Evolutionary conservation across 2,113 vertebrate genomes (phyloP).

Genomic region (Atractosteus spatula): DNA sequence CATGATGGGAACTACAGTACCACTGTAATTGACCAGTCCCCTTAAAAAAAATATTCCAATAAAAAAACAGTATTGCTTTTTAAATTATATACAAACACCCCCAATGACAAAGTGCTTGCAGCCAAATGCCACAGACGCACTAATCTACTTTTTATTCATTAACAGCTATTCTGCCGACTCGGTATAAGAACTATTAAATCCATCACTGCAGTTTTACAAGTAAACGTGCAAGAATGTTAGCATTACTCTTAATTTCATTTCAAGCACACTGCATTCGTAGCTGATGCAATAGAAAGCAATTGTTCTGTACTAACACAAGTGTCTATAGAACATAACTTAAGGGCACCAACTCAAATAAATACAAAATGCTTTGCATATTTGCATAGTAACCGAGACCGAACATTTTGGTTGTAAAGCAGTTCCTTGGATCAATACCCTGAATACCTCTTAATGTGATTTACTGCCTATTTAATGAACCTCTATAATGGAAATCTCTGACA

Average conservation of each 20-base stretch:
- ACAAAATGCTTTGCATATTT: constrained; percentile 4
- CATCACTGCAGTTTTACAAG: too few relatives aligned
- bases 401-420: neutral
- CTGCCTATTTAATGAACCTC: constrained; percentile 15
- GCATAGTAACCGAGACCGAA: neutral
- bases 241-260: neutral
- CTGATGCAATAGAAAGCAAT: too few relatives aligned
- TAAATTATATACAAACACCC: too few relatives aligned
- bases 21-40: too few relatives aligned
- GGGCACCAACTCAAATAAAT: neutral
- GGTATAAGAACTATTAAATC: too few relatives aligned
- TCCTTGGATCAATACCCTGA: constrained; percentile 7
- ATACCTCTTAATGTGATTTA: constrained; percentile 21
- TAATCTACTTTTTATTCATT: too few relatives aligned
- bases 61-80: too few relatives aligned
- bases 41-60: too few relatives aligned
- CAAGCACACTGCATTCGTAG: neutral
- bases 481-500: constrained; percentile 21
- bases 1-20: too few relatives aligned
- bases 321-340: neutral
- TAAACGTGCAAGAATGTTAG: neutral
- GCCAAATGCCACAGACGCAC: too few relatives aligned
- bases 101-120: too few relatives aligned
- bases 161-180: too few relatives aligned
- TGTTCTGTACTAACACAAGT: neutral